These are phyloP conservation scores for Allobates femoralis DNA, from an alignment of 2,797 vertebrate genomes.

Conservation along the genomic window DNA sequence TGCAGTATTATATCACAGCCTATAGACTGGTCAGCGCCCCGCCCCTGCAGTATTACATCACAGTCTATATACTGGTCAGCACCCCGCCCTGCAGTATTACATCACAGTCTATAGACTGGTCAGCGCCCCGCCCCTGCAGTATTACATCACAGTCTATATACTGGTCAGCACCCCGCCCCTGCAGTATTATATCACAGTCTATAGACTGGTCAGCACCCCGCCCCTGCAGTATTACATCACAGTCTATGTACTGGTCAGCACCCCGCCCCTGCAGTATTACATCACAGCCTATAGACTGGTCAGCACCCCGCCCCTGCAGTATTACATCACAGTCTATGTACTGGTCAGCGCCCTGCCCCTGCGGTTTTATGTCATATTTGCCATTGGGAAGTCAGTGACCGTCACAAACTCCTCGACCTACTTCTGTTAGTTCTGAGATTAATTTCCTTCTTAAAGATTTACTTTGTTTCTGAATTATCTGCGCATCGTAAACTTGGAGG, in stretches of 20 bases:
- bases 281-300: too few relatives aligned
- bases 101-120: not conserved
- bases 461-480: conserved; percentile 32
- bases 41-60: not conserved
- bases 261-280: too few relatives aligned
- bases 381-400: not conserved
- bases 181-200: too few relatives aligned
- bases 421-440: conserved; percentile 28
- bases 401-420: conserved; percentile 17
- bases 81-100: not conserved
- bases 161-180: too few relatives aligned
- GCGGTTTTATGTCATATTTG: not conserved
- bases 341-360: not conserved
- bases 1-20: not conserved
- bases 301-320: not conserved
- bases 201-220: too few relatives aligned
- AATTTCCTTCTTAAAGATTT: conserved; percentile 57
- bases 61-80: not conserved
- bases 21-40: too few relatives aligned
- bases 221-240: not conserved
- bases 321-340: too few relatives aligned
- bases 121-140: not conserved
- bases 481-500: not conserved
- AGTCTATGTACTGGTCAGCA: too few relatives aligned
- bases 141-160: not conserved